Conservation (phyloP, 2,888 invertebrate genomes). For the Parelbella ahira region DNA sequence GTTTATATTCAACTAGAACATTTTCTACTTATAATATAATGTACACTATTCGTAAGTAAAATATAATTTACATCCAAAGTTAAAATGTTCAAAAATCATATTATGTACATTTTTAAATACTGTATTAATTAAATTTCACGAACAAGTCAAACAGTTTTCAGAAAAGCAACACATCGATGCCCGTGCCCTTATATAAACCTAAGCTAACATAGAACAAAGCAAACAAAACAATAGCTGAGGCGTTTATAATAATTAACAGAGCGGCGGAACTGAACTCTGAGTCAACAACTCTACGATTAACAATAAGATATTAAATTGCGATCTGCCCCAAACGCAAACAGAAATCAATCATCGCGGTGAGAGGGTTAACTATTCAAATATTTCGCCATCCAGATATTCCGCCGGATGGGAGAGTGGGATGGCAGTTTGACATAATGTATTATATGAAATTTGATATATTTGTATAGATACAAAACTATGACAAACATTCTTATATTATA, state of each 20-base stretch:
- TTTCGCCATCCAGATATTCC: constrained; percentile 52
- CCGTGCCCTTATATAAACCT: constrained; percentile 1
- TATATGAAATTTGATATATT: too few relatives aligned
- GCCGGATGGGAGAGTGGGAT: too few relatives aligned
- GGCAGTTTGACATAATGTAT: too few relatives aligned
- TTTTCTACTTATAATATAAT: too few relatives aligned
- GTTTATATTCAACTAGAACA: too few relatives aligned
- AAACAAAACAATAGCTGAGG: constrained; percentile 55
- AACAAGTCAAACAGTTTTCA: constrained; percentile 7
- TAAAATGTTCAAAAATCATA: too few relatives aligned
- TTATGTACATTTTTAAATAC: too few relatives aligned
- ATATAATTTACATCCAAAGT: too few relatives aligned
- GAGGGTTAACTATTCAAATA: constrained; percentile 75
- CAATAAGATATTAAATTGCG: constrained; percentile 77
- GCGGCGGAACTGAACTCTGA: constrained; percentile 40
- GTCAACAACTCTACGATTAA: constrained; percentile 62
- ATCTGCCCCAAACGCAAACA: constrained; percentile 67
- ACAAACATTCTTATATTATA: too few relatives aligned
- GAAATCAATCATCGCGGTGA: constrained; percentile 74
- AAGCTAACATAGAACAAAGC: constrained; percentile 29
- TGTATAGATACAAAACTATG: too few relatives aligned
- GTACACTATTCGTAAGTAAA: too few relatives aligned
- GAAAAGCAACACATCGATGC: neutral
- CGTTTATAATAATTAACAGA: constrained; percentile 62
- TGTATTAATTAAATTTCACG: too few relatives aligned